Conservation (phyloP, 2,113 vertebrate species). For the Sigmodon hispidus region DNA sequence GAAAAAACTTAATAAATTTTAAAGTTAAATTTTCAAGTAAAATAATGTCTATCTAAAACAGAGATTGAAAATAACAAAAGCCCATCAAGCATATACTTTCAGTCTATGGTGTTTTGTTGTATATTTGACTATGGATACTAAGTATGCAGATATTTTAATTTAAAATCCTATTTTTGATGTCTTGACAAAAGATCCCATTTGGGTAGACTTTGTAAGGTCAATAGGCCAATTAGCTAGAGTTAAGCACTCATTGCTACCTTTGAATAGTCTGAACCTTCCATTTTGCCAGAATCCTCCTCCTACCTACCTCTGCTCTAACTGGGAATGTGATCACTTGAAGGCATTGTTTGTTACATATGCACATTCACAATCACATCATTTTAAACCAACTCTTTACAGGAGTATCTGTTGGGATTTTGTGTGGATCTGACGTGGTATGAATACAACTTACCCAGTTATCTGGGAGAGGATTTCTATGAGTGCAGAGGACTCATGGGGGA, state of each 20-base stretch:
- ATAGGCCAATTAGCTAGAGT: neutral
- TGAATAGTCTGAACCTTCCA: neutral
- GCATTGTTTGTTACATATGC: neutral
- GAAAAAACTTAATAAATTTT: neutral
- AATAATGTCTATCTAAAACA: neutral
- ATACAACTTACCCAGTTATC: too few relatives aligned
- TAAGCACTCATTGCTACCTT: neutral
- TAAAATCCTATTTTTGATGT: neutral
- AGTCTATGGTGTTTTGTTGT: neutral
- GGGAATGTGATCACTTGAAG: neutral
- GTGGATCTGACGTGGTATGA: too few relatives aligned
- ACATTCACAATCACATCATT: neutral
- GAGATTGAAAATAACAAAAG: neutral
- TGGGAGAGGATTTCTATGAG: too few relatives aligned
- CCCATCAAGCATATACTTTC: neutral
- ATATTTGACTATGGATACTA: constrained; percentile 10
- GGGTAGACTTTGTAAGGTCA: neutral
- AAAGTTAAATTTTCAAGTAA: constrained; percentile 18
- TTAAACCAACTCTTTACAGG: neutral
- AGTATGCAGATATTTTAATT: neutral
- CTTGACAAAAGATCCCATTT: neutral
- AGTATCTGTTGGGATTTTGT: too few relatives aligned
- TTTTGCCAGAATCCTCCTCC: neutral
- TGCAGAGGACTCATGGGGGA: too few relatives aligned
- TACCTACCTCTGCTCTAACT: neutral